These are phyloP conservation scores for Pelmatolapia mariae DNA, from an alignment of 2,113 vertebrate species.

Conservation along the genomic window DNA sequence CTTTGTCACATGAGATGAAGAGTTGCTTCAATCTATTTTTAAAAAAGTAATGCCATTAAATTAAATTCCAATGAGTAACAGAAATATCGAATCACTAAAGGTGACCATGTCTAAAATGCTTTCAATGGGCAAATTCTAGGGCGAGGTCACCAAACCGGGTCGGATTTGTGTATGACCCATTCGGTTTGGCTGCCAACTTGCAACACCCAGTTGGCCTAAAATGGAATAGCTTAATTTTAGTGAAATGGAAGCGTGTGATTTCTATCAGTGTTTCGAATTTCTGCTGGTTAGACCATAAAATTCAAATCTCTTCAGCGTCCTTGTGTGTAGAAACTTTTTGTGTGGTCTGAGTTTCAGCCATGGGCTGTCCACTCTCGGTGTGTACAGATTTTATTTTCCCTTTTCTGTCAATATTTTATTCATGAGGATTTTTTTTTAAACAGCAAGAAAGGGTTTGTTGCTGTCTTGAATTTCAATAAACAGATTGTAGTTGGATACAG, in stretches of 20 bases:
- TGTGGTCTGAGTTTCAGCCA: conserved; percentile 7
- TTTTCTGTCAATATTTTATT: conserved; percentile 48
- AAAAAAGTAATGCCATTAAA: neutral
- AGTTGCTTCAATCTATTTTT: neutral
- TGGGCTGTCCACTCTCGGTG: neutral
- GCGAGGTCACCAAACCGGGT: neutral
- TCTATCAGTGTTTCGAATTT: neutral
- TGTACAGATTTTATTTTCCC: neutral
- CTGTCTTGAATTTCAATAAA: conserved; percentile 61
- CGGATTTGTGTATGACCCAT: neutral
- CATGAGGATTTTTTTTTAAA: conserved; percentile 7
- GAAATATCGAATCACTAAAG: neutral
- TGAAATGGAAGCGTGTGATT: neutral
- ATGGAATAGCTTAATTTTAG: neutral
- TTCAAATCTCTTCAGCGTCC: neutral
- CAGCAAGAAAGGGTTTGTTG: conserved; percentile 41
- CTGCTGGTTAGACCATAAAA: neutral
- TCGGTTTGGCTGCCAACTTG: neutral
- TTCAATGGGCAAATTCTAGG: neutral
- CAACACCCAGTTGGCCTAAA: neutral
- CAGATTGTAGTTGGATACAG: conserved; percentile 45
- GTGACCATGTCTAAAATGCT: neutral
- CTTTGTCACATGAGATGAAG: neutral
- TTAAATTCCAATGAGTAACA: neutral
- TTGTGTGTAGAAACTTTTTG: neutral